Conservation (phyloP, 1,140 invertebrate genomes). For the Drosophila leontia region DNA sequence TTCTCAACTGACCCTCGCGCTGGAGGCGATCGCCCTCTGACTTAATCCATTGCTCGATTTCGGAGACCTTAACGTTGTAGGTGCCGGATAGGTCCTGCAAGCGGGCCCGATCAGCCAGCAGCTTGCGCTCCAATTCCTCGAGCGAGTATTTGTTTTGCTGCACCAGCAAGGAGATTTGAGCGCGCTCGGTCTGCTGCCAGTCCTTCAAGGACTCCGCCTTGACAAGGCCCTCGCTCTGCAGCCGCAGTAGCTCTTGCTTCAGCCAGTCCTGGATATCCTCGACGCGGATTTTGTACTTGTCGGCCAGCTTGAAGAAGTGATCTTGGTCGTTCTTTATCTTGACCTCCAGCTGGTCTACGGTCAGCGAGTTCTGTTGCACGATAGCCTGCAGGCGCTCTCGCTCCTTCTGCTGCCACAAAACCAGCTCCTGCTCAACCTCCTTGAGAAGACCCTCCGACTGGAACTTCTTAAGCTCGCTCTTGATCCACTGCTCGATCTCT, state of each 20-base stretch:
- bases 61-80: constrained; percentile 75
- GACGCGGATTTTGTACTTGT: constrained; percentile 73
- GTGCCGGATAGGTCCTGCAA: constrained; percentile 67
- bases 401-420: constrained; percentile 73
- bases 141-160: constrained; percentile 72
- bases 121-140: constrained; percentile 72
- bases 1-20: constrained; percentile 70
- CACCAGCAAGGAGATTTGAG: constrained; percentile 63
- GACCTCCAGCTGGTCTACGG: constrained; percentile 71
- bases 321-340: constrained; percentile 80
- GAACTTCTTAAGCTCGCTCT: constrained; percentile 70
- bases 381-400: constrained; percentile 67
- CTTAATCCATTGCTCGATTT: constrained; percentile 80
- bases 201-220: constrained; percentile 77
- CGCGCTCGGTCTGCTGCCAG: constrained; percentile 72
- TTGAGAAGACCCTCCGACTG: constrained; percentile 76
- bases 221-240: constrained; percentile 74
- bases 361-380: constrained; percentile 73
- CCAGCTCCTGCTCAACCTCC: constrained; percentile 74
- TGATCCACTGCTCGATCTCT: constrained; percentile 79
- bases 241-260: constrained; percentile 72
- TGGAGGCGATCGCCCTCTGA: constrained; percentile 77
- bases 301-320: constrained; percentile 73
- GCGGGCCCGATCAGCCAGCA: constrained; percentile 65
- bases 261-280: constrained; percentile 81